Base-by-base conservation (phyloP, 2,113 vertebrate species). In the Pachycephala philippinensis region DNA sequence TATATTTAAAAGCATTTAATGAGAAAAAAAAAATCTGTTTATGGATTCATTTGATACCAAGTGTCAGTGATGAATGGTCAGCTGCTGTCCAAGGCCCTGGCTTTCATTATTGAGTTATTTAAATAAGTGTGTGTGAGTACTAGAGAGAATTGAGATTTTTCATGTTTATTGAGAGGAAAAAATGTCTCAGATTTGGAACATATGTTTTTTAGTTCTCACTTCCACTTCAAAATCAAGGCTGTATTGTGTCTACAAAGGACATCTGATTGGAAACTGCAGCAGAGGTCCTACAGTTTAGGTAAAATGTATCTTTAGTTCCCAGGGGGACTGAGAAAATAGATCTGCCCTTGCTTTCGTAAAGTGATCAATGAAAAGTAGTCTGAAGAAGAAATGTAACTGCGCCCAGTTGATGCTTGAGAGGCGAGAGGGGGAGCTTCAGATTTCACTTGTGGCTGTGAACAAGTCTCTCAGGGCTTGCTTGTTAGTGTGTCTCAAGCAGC, bases 1-100 rank as follows among this genome's bases (percentile, higher is more conserved):
- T 97, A 93, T 96, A 97, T 96, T 94, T 95, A 94, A 95, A 96
- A 84, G 13, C 39, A 60, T 88, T 95, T 90, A 88, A 86, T 90
- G 71, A 65, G 54, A 15, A 68, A 71, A 70, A 83, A 65, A 70
- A 71, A 52, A n/a, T 31, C 68, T 90, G 85, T 88, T 95, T 91
- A 66, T 92, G 85, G 68, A 75, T 92, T 90, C 53, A 90, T 56
- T 93, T 93, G 92, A 86, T 96, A 96, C 76, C 71, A 80, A 90
- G 63, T 72, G 76, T 71, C 88, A 78, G 17, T 90, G 90, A 86
- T 83, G 86, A 92, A 93, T 84, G 82, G 71, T 88, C 95, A 96
- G 71, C 76, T 93, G 88, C 63, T 92, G 60, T 77, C 90, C 92
- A 95, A 93, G 84, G 59, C 79, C 64, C 87, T 95, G 95, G 59